These are phyloP conservation scores for Lytechinus variegatus DNA, from an alignment of 35 echinoderm and acorn worm genomes.

Conservation along the genomic window DNA sequence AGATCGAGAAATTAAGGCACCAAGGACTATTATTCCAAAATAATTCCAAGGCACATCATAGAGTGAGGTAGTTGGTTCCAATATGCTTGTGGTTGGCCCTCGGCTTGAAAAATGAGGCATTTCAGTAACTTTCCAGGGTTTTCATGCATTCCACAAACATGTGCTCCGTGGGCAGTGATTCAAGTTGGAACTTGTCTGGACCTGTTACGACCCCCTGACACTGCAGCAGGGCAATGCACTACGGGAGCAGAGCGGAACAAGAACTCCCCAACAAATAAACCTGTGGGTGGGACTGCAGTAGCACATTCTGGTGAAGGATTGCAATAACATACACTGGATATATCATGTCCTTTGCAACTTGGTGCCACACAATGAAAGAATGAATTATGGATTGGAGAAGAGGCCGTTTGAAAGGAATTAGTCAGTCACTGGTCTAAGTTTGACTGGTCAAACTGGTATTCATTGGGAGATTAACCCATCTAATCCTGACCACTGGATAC, in stretches of 20 bases:
- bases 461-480: not conserved
- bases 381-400: not conserved
- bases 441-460: not conserved
- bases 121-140: not conserved
- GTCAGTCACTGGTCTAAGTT: not conserved
- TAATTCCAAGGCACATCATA: not conserved
- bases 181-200: not conserved
- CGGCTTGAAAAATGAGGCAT: not conserved
- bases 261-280: not conserved
- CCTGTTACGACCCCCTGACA: not conserved
- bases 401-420: not conserved
- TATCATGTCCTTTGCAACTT: not conserved
- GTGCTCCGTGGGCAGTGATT: not conserved
- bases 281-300: not conserved
- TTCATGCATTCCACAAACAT: not conserved
- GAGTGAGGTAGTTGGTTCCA: not conserved
- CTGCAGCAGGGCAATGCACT: not conserved
- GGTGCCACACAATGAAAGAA: not conserved
- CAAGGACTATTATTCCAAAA: not conserved
- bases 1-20: not conserved
- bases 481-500: not conserved
- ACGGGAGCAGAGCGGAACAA: not conserved
- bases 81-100: not conserved
- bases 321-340: not conserved
- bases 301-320: not conserved